Conservation (phyloP, 2,797 vertebrate genomes). For the Tympanoctomys barrerae region DNA sequence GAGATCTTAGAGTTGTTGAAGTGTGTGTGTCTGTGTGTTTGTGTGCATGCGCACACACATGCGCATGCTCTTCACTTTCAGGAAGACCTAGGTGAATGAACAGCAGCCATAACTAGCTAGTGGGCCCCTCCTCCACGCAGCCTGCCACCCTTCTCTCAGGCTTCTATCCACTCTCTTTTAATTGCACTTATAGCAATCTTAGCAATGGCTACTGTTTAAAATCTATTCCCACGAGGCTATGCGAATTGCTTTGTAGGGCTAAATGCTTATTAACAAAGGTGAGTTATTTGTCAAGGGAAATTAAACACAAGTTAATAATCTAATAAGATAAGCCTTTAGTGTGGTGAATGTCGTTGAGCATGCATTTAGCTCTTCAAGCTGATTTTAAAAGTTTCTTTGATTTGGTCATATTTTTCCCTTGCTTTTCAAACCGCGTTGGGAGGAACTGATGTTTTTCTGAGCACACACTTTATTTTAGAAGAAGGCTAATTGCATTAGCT, state of each 20-base stretch:
- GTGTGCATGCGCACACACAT: neutral
- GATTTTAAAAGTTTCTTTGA: constrained; percentile 79
- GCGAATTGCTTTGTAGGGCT: constrained; percentile 67
- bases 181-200: constrained; percentile 21
- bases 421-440: constrained; percentile 79
- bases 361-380: constrained; percentile 77
- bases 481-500: constrained; percentile 54
- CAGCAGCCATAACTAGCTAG: neutral
- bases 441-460: constrained; percentile 54
- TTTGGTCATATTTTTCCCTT: constrained; percentile 76
- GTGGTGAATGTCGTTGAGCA: constrained; percentile 79
- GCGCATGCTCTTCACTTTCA: constrained; percentile 76
- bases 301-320: constrained; percentile 80
- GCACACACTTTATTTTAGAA: constrained; percentile 40
- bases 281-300: constrained; percentile 81
- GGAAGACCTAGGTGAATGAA: constrained; percentile 30
- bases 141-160: neutral
- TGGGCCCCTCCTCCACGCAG: neutral
- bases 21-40: neutral
- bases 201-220: constrained; percentile 43
- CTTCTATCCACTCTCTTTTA: neutral
- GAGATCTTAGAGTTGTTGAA: constrained; percentile 58
- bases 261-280: constrained; percentile 78
- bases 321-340: constrained; percentile 80
- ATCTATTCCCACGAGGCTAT: constrained; percentile 34